Base-by-base conservation (phyloP, 2,888 invertebrate species). In the Lasioglossum morio region DNA sequence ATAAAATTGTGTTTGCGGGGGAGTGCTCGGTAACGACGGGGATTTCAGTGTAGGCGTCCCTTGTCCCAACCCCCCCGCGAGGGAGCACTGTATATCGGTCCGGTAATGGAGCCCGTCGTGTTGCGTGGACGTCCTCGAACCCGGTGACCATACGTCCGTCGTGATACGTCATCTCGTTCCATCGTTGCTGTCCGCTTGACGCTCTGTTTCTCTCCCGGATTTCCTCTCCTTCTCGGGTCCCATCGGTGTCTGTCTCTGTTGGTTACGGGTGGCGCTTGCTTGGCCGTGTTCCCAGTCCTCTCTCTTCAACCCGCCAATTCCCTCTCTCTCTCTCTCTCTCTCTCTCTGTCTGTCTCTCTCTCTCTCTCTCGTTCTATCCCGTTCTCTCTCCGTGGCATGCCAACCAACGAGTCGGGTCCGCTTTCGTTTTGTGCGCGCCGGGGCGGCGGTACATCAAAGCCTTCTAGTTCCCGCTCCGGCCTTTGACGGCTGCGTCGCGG, bases 391-490 rank as follows among this genome's bases (percentile, higher is more conserved):
- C 90, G 90, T 91, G 87, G 90, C 90, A 91, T 94, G 92, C 93
- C 92, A 94, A 92, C 94, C 94, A 94, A 93, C 93, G 92, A 92
- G 92, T 92, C 93, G 93, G 92, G 91, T 93, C 93, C 92, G 94
- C 94, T 94, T 93, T 93, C 92, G 94, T 94, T 94, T 94, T 94
- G 94, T 94, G 94, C 94, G 94, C 94, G 94, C 92, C 94, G 94
- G 92, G 91, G 94, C 94, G 94, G 94, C 93, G 94, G 94, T 93
- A 95, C 94, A 94, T 95, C 95, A 95, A 95, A 95, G 95, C 94
- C 93, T 94, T 94, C 93, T 92, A 93, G 94, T 93, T 94, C 92
- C 93, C 94, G 93, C 93, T 93, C 93, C 94, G 93, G 94, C 94
- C 94, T 95, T 95, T 94, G 94, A 94, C 94, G 94, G 93, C 90